Evolutionary conservation across 2,113 vertebrate genomes (phyloP).

Genomic region (Neogobius melanostomus): DNA sequence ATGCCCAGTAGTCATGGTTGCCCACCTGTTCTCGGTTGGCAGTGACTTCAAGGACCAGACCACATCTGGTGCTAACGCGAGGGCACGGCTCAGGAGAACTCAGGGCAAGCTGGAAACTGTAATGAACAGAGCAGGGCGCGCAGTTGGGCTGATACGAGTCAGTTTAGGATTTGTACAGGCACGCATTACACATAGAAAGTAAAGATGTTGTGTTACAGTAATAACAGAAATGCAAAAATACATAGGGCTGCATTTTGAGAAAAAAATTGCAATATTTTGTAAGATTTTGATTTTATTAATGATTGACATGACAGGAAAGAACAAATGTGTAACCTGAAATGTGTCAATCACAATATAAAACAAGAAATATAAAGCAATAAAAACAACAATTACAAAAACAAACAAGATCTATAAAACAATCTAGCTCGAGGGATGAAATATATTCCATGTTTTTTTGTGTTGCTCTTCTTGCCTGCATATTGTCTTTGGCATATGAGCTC

Average conservation of each 20-base stretch:
- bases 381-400: no score
- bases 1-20: constrained; percentile 51
- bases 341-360: no score
- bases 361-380: no score
- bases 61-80: constrained; percentile 73
- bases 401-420: no score
- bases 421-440: no score
- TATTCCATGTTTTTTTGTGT: no score
- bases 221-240: neutral
- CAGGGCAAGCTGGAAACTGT: constrained; percentile 65
- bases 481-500: no score
- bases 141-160: constrained; percentile 43
- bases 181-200: constrained; percentile 48
- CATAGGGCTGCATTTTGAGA: neutral
- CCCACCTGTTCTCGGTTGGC: constrained; percentile 72
- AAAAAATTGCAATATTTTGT: no score
- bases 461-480: no score
- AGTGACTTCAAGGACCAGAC: constrained; percentile 67
- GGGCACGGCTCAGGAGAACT: constrained; percentile 53
- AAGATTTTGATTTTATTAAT: no score
- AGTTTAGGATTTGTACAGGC: constrained; percentile 51
- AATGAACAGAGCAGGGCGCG: constrained; percentile 60
- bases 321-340: no score
- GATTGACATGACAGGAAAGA: no score
- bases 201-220: neutral